phyloP scores from a whole-genome alignment of 2,113 vertebrate genomes.

The Pitta sordida region DNA sequence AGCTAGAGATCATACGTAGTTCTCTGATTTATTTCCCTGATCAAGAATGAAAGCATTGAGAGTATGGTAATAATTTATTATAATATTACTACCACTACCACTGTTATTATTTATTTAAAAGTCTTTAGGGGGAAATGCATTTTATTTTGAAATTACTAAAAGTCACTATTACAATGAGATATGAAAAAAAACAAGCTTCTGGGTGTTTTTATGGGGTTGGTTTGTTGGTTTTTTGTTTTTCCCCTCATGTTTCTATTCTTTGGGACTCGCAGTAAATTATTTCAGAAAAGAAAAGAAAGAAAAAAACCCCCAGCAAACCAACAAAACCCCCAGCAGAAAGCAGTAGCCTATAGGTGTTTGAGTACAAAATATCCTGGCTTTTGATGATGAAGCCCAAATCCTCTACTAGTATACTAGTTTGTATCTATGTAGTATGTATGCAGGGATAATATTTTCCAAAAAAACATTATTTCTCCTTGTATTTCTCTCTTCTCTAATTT shows the following conservation, averaged over 20 bases:
- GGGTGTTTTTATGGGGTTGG: not conserved
- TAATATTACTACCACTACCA: not conserved
- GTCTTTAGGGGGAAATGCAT: not conserved
- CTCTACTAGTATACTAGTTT: not conserved
- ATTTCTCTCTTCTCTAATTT: not conserved
- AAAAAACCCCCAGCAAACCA: too few relatives aligned
- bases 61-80: not conserved
- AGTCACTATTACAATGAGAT: not conserved
- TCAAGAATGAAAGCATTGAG: not conserved
- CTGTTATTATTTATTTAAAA: slow-evolving; percentile 6
- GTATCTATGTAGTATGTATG: not conserved
- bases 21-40: not conserved
- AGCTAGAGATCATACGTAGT: not conserved
- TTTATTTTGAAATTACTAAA: slow-evolving; percentile 18
- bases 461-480: not conserved
- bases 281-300: not conserved
- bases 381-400: not conserved
- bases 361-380: not conserved
- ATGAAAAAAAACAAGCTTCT: not conserved
- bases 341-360: not conserved
- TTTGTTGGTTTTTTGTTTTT: not conserved
- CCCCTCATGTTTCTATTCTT: accelerated
- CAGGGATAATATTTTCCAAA: not conserved
- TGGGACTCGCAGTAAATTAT: not conserved
- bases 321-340: too few relatives aligned